These are phyloP conservation scores for Polymixis lichenea DNA, from an alignment of 2,888 invertebrate species.

Conservation along the genomic window DNA sequence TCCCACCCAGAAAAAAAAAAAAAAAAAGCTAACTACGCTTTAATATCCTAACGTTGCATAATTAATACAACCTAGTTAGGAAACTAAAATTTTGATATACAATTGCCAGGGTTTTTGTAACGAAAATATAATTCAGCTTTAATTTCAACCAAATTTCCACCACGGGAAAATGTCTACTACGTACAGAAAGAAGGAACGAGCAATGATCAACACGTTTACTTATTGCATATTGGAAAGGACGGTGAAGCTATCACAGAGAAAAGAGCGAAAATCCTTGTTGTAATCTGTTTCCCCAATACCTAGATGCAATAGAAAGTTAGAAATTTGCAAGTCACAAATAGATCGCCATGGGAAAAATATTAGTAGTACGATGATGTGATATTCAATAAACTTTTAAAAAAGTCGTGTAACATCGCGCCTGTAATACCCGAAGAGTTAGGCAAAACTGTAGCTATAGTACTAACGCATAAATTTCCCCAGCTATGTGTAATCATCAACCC, in stretches of 20 bases:
- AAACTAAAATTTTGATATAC: background rate
- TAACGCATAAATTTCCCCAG: background rate
- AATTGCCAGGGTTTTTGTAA: background rate
- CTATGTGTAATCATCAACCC: background rate
- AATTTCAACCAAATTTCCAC: background rate
- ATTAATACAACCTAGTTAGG: background rate
- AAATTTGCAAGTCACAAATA: background rate
- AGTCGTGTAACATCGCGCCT: background rate
- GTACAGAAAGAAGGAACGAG: background rate
- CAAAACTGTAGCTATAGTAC: background rate
- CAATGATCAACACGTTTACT: background rate
- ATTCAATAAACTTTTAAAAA: background rate
- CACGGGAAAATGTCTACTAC: background rate
- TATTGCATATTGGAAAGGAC: background rate
- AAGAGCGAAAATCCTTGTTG: background rate
- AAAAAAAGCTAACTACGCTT: background rate
- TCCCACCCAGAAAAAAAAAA: too few relatives aligned
- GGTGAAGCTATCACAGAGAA: too few relatives aligned
- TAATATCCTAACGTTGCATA: slow-evolving; percentile 4
- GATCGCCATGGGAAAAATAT: too few relatives aligned
- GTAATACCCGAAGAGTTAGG: background rate
- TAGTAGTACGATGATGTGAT: too few relatives aligned
- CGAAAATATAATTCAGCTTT: background rate
- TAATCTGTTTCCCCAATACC: background rate
- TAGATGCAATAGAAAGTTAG: background rate